phyloP scores from a whole-genome alignment of 35 echinoderm and acorn worm species.

The Nesometra sesokonis region DNA sequence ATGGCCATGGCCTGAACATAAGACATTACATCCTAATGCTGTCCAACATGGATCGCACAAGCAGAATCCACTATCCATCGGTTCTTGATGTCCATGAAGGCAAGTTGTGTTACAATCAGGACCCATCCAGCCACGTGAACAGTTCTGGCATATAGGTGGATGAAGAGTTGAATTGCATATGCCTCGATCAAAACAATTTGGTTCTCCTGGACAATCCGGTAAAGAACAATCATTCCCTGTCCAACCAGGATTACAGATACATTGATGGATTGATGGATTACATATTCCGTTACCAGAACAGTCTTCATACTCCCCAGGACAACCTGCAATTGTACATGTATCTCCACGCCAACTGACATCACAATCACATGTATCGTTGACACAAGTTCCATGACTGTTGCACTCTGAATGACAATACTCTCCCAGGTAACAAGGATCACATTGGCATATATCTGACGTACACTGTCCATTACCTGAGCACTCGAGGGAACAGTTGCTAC shows the following conservation, averaged over 20 bases:
- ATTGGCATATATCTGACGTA: conserved; percentile 34
- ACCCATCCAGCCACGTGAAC: conserved; percentile 65
- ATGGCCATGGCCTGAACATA: conserved; percentile 54
- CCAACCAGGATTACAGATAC: conserved; percentile 75
- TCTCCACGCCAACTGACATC: conserved; percentile 55
- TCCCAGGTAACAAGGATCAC: conserved; percentile 63
- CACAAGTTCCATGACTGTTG: conserved; percentile 45
- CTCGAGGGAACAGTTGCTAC: conserved; percentile 22
- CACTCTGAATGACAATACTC: conserved; percentile 62
- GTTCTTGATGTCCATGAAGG: conserved; percentile 41
- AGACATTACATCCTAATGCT: conserved; percentile 49
- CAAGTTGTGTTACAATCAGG: conserved; percentile 58
- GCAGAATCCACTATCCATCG: conserved; percentile 40
- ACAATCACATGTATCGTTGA: conserved; percentile 37
- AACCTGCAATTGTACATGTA: conserved; percentile 46
- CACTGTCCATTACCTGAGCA: conserved; percentile 59
- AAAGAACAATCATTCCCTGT: conserved; percentile 36
- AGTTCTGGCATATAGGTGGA: conserved; percentile 63
- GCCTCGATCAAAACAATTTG: conserved; percentile 60
- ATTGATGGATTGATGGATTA: conserved; percentile 58
- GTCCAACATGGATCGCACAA: conserved; percentile 83
- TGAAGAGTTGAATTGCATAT: conserved; percentile 24
- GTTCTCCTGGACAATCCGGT: conserved; percentile 73
- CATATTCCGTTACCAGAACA: conserved; percentile 84
- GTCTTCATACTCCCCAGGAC: conserved; percentile 51